A percentile compares a stretch with the other conserved stretches of the same genome.
Conservation (phyloP, 2,888 invertebrate genomes). For the Hypomecis atomaria region DNA sequence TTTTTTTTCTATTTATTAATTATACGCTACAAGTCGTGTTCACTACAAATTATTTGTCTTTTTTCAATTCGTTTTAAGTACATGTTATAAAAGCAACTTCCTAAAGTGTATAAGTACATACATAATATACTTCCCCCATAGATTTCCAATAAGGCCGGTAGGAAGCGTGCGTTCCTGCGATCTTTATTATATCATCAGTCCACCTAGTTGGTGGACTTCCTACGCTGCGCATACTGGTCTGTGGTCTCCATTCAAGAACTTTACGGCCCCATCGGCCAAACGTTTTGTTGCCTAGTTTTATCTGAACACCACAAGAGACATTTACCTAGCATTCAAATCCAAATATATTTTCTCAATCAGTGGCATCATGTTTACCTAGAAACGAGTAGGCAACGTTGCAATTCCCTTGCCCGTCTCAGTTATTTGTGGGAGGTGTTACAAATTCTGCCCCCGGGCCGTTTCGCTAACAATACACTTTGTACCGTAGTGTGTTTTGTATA, state of each 20-base stretch:
- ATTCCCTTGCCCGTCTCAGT: slow-evolving; percentile 51
- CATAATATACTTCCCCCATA: too few relatives aligned
- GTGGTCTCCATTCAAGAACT: too few relatives aligned
- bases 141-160: too few relatives aligned
- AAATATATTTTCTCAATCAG: slow-evolving; percentile 19
- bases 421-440: slow-evolving; percentile 68
- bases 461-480: slow-evolving; percentile 61
- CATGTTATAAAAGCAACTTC: too few relatives aligned
- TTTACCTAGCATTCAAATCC: not conserved
- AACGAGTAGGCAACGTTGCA: slow-evolving; percentile 28
- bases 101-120: too few relatives aligned
- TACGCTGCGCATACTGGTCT: too few relatives aligned
- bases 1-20: slow-evolving; percentile 5
- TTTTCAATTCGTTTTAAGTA: not conserved
- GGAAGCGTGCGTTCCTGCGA: too few relatives aligned
- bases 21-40: not conserved
- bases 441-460: slow-evolving; percentile 60
- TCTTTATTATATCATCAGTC: too few relatives aligned
- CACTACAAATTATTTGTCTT: not conserved
- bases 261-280: too few relatives aligned
- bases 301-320: too few relatives aligned
- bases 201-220: too few relatives aligned
- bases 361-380: slow-evolving; percentile 35
- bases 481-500: slow-evolving; percentile 56
- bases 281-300: too few relatives aligned